These are phyloP conservation scores for Drosophila oshimai DNA, from an alignment of 1,140 invertebrate species.

Conservation along the genomic window DNA sequence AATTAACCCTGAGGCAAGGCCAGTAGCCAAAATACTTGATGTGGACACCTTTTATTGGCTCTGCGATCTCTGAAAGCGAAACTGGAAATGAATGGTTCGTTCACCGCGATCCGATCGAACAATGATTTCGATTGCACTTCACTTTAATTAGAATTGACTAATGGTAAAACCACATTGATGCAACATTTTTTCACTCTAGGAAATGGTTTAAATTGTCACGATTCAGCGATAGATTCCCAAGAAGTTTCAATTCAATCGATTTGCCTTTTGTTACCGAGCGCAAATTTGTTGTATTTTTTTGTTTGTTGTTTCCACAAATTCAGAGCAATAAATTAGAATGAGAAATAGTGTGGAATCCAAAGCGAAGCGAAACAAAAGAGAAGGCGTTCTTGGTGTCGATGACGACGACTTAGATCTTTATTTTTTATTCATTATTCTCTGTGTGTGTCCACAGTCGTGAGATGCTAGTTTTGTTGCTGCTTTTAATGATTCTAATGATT, in stretches of 20 bases:
- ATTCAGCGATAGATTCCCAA: not conserved
- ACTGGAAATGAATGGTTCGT: conserved; percentile 9
- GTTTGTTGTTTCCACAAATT: not conserved
- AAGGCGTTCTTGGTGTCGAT: not conserved
- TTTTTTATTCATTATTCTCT: not conserved
- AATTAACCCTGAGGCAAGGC: conserved; percentile 15
- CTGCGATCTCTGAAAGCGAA: conserved; percentile 16
- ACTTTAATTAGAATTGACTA: conserved; percentile 10
- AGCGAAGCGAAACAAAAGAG: conserved; percentile 5
- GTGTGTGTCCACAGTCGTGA: not conserved
- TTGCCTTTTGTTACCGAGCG: conserved; percentile 14
- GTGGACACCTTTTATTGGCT: not conserved
- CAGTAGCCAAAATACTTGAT: conserved; percentile 1
- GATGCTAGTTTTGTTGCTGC: not conserved
- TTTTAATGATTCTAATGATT: conserved; percentile 27
- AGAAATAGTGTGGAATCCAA: not conserved
- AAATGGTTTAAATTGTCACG: not conserved
- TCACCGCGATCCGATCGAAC: not conserved
- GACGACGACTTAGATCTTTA: conserved; percentile 1
- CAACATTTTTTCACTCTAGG: not conserved
- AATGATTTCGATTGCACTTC: not conserved
- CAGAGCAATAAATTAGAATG: conserved; percentile 20
- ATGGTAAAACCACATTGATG: not conserved
- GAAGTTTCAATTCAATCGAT: conserved; percentile 11
- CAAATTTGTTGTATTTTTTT: too few relatives aligned